Base-by-base conservation (phyloP, 2,888 invertebrate species). In the Encarsia formosa region DNA sequence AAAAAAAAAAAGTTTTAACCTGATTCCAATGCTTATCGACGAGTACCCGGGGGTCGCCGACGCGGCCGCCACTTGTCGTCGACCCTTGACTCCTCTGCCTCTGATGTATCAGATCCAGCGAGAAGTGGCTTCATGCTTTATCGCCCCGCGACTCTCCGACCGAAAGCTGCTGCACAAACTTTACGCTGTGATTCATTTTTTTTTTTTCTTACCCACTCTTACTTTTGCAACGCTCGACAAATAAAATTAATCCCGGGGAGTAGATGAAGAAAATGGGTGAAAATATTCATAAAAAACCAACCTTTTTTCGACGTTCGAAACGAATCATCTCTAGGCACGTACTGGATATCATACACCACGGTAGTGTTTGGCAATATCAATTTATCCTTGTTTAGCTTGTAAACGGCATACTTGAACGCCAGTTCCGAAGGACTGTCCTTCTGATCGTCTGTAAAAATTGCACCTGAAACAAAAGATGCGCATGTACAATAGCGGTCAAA, bases 361-460 rank as follows among this genome's bases (percentile, higher is more conserved):
- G 92, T 90, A 1, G 88, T 90, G 66, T 91, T 88, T 0, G 93
- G 88, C 49, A 95, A 78, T 15, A 95, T 77, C 55, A 79, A 82
- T 49, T 87, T 81, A 66, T 94, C 92, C 67, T 91, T 89, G 77
- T 96, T 96, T 68, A 96, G 90, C 61, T 89, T 83, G 76, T 94
- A 92, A 13, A 95, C 91, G 6, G 95, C 94, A 78, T 93, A 94
- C 69, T 93, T 93, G 77, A 96, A 95, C 2, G 95, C 93, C 60
- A 92, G 78, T 74, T 94, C 93, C 0, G 88, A 83, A 58, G 88
- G 88, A 60, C 88, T 89, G 60, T 91, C 90, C 57, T 87, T 86
- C 58, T 90, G 86, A 65, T 95, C 92, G 67, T 92, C 91, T 1
- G 90, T 89, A 75, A 95, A 94, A 60, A 95, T 87, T 37, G 93